These are phyloP conservation scores for Chiridota heheva DNA, from an alignment of 35 echinoderm and acorn worm genomes.

Conservation along the genomic window DNA sequence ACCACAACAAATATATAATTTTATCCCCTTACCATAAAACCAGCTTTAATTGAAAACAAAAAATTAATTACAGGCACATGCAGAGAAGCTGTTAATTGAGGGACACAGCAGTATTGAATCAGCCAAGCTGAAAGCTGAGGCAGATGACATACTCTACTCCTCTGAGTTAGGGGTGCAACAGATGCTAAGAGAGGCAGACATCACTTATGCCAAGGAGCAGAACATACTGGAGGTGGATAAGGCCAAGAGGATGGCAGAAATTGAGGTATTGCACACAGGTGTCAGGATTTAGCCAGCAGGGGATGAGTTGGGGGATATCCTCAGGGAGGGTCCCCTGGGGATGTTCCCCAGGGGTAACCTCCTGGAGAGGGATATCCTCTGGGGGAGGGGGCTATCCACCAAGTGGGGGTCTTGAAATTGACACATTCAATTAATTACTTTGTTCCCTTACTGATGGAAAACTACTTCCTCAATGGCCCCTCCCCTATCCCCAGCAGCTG, in stretches of 20 bases:
- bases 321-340: not conserved
- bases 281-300: not conserved
- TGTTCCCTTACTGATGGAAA: not conserved
- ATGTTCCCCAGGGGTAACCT: not conserved
- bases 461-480: too few relatives aligned
- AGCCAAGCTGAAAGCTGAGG: constrained; percentile 80
- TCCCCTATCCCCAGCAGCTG: too few relatives aligned
- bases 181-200: constrained; percentile 48
- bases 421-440: not conserved
- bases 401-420: not conserved
- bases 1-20: too few relatives aligned
- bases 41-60: too few relatives aligned
- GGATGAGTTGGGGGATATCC: not conserved
- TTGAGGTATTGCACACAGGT: constrained; percentile 52
- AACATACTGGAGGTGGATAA: constrained; percentile 70
- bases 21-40: too few relatives aligned
- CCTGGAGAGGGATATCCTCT: not conserved
- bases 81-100: constrained; percentile 84
- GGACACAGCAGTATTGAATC: constrained; percentile 80
- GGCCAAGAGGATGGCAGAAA: constrained; percentile 61
- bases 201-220: constrained; percentile 34
- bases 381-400: not conserved
- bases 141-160: constrained; percentile 72
- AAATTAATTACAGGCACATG: constrained; percentile 52
- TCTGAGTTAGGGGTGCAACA: constrained; percentile 53